Base-by-base conservation (phyloP, 2,888 invertebrate species). In the Chironomus tentans region DNA sequence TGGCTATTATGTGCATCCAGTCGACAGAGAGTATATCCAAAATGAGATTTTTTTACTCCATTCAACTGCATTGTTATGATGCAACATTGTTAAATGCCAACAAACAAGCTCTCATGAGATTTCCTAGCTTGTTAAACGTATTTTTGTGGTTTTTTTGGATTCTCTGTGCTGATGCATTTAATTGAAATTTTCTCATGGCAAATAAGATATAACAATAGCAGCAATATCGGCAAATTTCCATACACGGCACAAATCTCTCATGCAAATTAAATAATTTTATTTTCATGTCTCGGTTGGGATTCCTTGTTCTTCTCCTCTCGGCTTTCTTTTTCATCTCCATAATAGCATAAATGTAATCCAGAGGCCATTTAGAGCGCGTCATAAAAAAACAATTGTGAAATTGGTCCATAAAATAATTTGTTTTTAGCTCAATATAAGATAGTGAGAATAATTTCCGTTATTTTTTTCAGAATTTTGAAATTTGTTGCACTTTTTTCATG, bases 51-150 rank as follows among this genome's bases (percentile, higher is more conserved):
- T 65, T 6, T 56, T 18, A 56, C n/a, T 15, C 5, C 18, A 15
- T 56, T 15, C n/a, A 56, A 7, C 56, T 56, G 65, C 65, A 65
- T 65, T 65, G 65, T 65, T 65, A 18, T 56, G 22, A 65, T 65
- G 65, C 65, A 65, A 65, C 65, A 65, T 21, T 65, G 65, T 65
- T 65, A 65, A 65, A 65, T 65, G 65, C 65, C 65, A 65, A 38
- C 38, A 38, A 38, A 38, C 38, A 38, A 13, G 56, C 56, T 56
- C 56, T 65, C 65, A 65, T 65, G 22, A 56, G 15, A 15, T 56
- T 15, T 56, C 15, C 7, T 38, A 38, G 38, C 38, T 38, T 38
- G 38, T 56, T 56, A 15, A 56, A 56, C 5, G 56, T 50, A 50
- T 56, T 15, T 56, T 56, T 56, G 15, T 56, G 15, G 56, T 15